Percentiles rank a stretch among this genome's conserved stretches.
phyloP scores from a whole-genome alignment of 2,113 vertebrate genomes.

The Zapornia atra region DNA sequence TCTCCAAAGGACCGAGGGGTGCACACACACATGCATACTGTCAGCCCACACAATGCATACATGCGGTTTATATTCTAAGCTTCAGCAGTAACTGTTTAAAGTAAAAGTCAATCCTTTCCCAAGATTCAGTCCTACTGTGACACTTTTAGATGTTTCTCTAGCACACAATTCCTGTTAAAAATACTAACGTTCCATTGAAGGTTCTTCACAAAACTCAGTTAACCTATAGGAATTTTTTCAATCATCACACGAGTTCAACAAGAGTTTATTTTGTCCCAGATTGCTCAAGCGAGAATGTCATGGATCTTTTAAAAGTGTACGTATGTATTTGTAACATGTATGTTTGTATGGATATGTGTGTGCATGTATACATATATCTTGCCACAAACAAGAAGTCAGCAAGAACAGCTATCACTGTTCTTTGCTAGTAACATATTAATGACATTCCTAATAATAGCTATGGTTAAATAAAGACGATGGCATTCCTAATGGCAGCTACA shows the following conservation, averaged over 20 bases:
- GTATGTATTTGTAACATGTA: neutral
- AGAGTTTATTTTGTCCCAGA: neutral
- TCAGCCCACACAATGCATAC: fast-evolving
- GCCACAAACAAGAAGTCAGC: neutral
- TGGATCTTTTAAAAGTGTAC: neutral
- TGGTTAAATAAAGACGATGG: neutral
- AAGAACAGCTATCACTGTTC: neutral
- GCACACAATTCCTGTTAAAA: neutral
- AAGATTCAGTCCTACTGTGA: neutral
- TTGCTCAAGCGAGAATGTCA: neutral
- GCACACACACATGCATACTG: too few species aligned
- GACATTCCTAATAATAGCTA: neutral
- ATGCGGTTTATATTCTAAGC: neutral
- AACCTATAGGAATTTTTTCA: neutral
- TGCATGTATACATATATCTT: neutral
- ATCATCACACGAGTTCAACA: neutral
- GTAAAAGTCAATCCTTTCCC: neutral
- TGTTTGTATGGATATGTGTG: neutral
- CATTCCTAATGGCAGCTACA: neutral
- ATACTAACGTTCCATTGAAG: neutral
- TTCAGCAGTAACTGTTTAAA: neutral
- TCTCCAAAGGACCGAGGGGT: neutral
- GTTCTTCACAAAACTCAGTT: neutral
- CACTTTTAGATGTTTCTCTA: neutral
- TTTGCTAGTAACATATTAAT: neutral